Percentiles rank a stretch among this genome's conserved stretches.
phyloP scores from a whole-genome alignment of 2,797 vertebrate species.

The Holocentrus rufus region DNA sequence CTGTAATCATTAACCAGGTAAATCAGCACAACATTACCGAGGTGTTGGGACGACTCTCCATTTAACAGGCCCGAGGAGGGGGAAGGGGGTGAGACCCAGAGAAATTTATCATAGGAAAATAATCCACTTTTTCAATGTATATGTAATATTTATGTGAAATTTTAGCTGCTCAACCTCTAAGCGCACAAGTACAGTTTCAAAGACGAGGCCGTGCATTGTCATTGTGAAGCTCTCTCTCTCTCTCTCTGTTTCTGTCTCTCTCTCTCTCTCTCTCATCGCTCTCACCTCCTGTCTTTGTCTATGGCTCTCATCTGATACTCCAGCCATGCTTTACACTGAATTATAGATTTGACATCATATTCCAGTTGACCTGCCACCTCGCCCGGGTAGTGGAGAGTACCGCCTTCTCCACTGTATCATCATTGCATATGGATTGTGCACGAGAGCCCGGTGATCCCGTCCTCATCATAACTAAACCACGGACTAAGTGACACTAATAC shows the following conservation, averaged over 20 bases:
- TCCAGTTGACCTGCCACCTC: constrained; percentile 60
- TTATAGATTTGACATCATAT: constrained; percentile 61
- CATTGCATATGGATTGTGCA: constrained; percentile 29
- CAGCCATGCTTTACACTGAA: constrained; percentile 56
- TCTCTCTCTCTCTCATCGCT: constrained; percentile 16
- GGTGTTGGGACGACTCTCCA: constrained; percentile 18
- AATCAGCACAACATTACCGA: constrained; percentile 23
- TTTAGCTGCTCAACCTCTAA: background rate
- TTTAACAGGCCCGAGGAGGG: background rate
- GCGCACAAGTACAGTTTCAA: constrained; percentile 13
- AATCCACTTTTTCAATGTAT: background rate
- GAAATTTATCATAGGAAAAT: background rate
- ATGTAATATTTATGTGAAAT: background rate
- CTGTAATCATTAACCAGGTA: constrained; percentile 45
- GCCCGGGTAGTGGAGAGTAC: constrained; percentile 20
- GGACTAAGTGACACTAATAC: constrained; percentile 50
- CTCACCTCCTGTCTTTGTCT: constrained; percentile 16
- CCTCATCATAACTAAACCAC: constrained; percentile 36
- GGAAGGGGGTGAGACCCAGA: background rate
- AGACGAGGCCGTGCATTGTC: background rate
- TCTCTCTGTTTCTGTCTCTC: background rate
- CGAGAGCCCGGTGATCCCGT: constrained; percentile 29
- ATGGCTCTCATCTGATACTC: constrained; percentile 27
- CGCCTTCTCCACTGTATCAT: constrained; percentile 31
- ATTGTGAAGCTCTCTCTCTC: constrained; percentile 2